Conservation (phyloP, 1,140 invertebrate genomes). For the Ganaspis sp. region DNA sequence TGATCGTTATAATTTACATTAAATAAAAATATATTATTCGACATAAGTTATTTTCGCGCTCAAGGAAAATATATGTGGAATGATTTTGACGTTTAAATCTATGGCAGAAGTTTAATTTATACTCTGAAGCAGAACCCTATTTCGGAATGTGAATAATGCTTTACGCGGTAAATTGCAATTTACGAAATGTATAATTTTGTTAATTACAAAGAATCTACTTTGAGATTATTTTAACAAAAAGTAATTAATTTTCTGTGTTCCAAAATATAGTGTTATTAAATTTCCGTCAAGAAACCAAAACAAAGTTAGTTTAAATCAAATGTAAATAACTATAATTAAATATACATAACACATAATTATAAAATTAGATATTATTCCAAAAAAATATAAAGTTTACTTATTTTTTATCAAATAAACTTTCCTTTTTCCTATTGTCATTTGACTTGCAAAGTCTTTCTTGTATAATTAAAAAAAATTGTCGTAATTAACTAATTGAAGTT, state of each 20-base stretch:
- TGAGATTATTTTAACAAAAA: neutral
- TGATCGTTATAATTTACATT: no score
- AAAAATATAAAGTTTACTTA: no score
- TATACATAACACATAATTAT: no score
- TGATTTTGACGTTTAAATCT: neutral
- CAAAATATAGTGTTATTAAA: neutral
- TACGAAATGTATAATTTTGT: neutral
- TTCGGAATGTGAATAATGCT: neutral
- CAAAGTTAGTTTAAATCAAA: neutral
- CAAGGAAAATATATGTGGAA: neutral
- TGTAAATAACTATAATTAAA: no score
- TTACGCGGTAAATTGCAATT: neutral
- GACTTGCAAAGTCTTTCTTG: neutral
- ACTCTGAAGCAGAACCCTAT: neutral
- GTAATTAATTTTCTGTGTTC: neutral
- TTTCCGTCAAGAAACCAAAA: neutral
- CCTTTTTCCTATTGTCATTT: no score
- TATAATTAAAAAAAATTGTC: neutral
- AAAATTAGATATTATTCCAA: no score
- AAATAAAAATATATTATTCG: no score
- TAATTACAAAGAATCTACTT: neutral
- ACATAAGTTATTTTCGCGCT: neutral
- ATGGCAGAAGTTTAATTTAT: neutral
- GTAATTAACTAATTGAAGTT: neutral
- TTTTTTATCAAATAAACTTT: no score